Conservation (phyloP, 2,113 vertebrate genomes). For the Oreotrochilus melanogaster region DNA sequence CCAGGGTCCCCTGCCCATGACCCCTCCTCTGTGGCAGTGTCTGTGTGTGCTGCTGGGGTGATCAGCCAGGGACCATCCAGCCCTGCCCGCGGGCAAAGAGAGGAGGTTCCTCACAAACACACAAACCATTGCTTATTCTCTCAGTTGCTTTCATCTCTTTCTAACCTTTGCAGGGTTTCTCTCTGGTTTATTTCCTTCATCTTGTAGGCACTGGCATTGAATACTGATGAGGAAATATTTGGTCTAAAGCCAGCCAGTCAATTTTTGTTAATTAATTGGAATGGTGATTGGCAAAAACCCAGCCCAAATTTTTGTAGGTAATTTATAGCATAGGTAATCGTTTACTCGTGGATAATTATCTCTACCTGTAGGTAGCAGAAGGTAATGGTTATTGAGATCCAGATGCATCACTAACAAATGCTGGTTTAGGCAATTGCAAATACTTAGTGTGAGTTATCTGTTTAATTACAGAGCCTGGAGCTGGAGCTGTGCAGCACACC, state of each 20-base stretch:
- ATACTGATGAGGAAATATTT: constrained; percentile 70
- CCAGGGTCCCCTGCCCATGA: not conserved
- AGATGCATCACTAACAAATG: constrained; percentile 26
- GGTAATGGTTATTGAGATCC: constrained; percentile 62
- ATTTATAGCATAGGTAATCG: constrained; percentile 72
- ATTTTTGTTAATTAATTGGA: constrained; percentile 77
- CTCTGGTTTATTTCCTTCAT: constrained; percentile 50
- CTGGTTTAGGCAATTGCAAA: constrained; percentile 24
- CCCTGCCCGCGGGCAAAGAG: fast-evolving
- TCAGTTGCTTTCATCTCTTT: not conserved
- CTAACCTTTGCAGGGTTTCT: not conserved
- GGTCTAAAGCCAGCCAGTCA: constrained; percentile 67
- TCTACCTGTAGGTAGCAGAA: constrained; percentile 67
- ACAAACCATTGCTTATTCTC: not conserved
- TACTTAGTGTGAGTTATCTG: constrained; percentile 55
- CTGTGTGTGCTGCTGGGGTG: not conserved
- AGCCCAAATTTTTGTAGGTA: constrained; percentile 76
- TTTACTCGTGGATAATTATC: constrained; percentile 71
- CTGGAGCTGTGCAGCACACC: not conserved
- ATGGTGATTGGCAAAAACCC: constrained; percentile 74
- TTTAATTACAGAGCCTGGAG: constrained; percentile 28
- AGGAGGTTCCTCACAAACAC: not conserved
- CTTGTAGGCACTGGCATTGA: not conserved
- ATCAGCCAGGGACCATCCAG: not conserved
- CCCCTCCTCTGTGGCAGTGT: fast-evolving